phyloP scores from a whole-genome alignment of 2,888 invertebrate species.

The Drosophila eohydei region DNA sequence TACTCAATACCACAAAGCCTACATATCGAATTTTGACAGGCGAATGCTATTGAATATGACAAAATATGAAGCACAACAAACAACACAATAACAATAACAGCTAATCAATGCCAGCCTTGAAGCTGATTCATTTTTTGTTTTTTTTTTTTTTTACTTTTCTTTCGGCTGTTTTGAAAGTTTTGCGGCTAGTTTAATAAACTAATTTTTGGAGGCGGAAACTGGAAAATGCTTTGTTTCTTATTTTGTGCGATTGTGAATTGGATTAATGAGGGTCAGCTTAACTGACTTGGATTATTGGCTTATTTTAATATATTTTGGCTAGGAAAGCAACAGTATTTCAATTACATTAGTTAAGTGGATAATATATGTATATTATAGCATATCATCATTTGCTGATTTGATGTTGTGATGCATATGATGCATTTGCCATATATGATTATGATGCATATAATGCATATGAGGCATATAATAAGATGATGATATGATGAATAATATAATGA shows the following conservation, averaged over 20 bases:
- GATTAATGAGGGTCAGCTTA: conserved; percentile 22
- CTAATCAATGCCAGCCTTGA: conserved; percentile 70
- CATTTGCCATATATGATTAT: no score
- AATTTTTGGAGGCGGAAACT: conserved; percentile 35
- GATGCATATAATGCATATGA: no score
- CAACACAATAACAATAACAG: conserved; percentile 35
- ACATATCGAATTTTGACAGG: conserved; percentile 63
- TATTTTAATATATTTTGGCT: background rate
- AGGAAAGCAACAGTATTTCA: conserved; percentile 12
- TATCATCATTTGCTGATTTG: no score
- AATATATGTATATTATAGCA: no score
- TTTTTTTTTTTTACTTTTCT: conserved; percentile 6
- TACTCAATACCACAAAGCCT: conserved; percentile 14
- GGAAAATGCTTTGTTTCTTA: conserved; percentile 24
- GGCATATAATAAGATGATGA: no score
- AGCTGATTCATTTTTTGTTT: conserved; percentile 17
- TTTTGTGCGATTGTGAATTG: conserved; percentile 6
- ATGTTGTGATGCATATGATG: no score
- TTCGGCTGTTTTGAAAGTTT: conserved; percentile 40
- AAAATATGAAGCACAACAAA: conserved; percentile 50
- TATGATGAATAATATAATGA: no score
- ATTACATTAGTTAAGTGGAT: background rate
- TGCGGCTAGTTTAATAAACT: conserved; percentile 11
- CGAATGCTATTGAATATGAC: conserved; percentile 58
- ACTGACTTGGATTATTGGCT: background rate